These are phyloP conservation scores for Aphidius ervi DNA, from an alignment of 1,140 invertebrate genomes.

Conservation along the genomic window DNA sequence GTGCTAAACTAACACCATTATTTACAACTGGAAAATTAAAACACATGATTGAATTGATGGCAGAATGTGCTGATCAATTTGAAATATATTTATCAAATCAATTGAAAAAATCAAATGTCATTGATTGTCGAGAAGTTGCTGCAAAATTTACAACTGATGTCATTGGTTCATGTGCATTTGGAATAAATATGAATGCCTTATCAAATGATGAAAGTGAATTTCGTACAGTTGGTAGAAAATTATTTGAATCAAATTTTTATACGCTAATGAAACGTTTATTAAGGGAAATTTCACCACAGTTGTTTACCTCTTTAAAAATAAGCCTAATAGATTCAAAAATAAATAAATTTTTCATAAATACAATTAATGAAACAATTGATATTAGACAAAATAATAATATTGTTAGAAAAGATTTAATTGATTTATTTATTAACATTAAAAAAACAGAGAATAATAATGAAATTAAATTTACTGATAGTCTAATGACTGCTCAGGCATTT, in stretches of 20 bases:
- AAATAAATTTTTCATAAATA: constrained; percentile 15
- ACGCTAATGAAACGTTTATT: neutral
- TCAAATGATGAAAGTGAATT: constrained; percentile 40
- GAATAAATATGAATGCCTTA: constrained; percentile 55
- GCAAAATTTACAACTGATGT: constrained; percentile 54
- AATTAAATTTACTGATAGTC: constrained; percentile 25
- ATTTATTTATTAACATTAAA: constrained; percentile 48
- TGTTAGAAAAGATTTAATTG: constrained; percentile 52
- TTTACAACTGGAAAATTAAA: constrained; percentile 50
- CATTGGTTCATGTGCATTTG: constrained; percentile 58
- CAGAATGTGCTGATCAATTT: constrained; percentile 30
- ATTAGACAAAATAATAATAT: no score
- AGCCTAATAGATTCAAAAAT: neutral
- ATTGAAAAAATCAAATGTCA: constrained; percentile 19
- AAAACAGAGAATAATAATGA: constrained; percentile 15
- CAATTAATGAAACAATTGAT: no score
- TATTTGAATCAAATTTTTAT: constrained; percentile 24
- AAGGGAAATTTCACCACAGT: neutral
- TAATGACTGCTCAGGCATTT: constrained; percentile 30
- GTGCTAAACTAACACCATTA: constrained; percentile 41
- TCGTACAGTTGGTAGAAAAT: constrained; percentile 35
- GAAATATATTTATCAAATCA: constrained; percentile 23
- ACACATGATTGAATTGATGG: constrained; percentile 39
- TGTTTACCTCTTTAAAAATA: constrained; percentile 1
- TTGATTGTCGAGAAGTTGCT: constrained; percentile 35